phyloP scores from a whole-genome alignment of 1,140 invertebrate species.

The Scaptomyza hsui region DNA sequence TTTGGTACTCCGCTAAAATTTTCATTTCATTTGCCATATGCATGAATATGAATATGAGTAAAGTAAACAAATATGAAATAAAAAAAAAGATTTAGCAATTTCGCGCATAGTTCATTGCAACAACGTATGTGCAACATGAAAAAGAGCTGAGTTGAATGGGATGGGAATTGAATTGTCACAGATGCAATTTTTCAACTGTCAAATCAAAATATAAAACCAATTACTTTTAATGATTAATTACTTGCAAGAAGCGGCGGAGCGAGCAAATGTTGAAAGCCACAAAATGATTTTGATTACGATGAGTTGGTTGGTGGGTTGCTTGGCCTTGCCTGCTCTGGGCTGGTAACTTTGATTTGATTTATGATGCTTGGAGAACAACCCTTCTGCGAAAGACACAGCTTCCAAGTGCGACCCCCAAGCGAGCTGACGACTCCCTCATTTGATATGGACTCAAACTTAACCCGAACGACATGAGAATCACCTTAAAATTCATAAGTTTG shows the following conservation, averaged over 20 bases:
- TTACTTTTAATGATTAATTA: constrained; percentile 80
- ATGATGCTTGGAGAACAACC: constrained; percentile 58
- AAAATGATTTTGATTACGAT: constrained; percentile 79
- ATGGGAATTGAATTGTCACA: constrained; percentile 66
- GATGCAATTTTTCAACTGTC: constrained; percentile 80
- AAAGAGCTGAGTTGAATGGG: constrained; percentile 20
- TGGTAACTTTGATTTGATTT: constrained; percentile 62
- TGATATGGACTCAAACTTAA: constrained; percentile 20
- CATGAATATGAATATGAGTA: neutral
- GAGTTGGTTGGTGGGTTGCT: constrained; percentile 17
- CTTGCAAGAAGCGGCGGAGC: constrained; percentile 12
- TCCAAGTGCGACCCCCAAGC: constrained; percentile 7
- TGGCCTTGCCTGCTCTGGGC: too few relatives aligned
- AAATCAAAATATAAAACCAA: constrained; percentile 81
- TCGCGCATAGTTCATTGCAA: neutral
- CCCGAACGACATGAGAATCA: constrained; percentile 61
- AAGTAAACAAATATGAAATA: constrained; percentile 5
- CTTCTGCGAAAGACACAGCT: constrained; percentile 40
- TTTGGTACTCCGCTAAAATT: neutral
- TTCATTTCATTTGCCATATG: constrained; percentile 24
- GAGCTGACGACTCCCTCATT: constrained; percentile 7
- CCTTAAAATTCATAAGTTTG: constrained; percentile 82
- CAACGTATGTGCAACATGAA: constrained; percentile 6
- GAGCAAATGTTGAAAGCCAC: constrained; percentile 66
- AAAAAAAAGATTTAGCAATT: constrained; percentile 1